A percentile compares a stretch with the other conserved stretches of the same genome.
phyloP scores from a whole-genome alignment of 2,797 vertebrate genomes.

The Acropternis orthonyx region DNA sequence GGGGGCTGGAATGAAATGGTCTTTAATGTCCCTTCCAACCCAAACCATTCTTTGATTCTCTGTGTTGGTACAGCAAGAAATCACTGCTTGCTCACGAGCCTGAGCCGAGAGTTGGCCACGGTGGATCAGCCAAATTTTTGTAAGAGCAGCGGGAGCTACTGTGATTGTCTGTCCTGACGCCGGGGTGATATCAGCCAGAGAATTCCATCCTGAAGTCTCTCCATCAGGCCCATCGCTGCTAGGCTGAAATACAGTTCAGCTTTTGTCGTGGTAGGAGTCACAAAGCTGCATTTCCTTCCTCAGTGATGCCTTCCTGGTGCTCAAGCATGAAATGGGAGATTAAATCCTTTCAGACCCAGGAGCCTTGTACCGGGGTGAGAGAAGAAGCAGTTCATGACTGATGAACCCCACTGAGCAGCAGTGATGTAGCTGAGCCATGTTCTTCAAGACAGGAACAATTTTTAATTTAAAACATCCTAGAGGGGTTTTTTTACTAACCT shows the following conservation, averaged over 20 bases:
- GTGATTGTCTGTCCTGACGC: not conserved
- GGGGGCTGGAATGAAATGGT: fast-evolving
- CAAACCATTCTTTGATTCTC: not conserved
- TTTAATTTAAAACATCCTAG: not conserved
- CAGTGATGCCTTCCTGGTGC: not conserved
- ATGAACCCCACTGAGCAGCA: not conserved
- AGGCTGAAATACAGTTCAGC: not conserved
- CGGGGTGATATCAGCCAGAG: not conserved
- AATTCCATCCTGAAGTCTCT: not conserved
- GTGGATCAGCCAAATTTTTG: not conserved
- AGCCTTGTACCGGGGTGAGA: not conserved
- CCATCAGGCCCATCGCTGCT: not conserved
- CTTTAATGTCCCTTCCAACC: not conserved
- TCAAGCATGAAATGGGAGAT: not conserved
- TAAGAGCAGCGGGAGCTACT: not conserved
- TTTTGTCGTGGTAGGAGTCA: not conserved
- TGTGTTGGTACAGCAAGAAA: not conserved
- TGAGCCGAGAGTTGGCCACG: not conserved
- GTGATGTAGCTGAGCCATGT: not conserved
- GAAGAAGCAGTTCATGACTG: not conserved
- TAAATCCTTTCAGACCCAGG: not conserved
- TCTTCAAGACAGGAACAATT: not conserved
- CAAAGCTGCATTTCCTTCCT: not conserved
- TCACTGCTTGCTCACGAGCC: not conserved
- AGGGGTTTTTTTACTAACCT: not conserved